Evolutionary conservation across 2,113 vertebrate species (phyloP).

Genomic region (Morone saxatilis): DNA sequence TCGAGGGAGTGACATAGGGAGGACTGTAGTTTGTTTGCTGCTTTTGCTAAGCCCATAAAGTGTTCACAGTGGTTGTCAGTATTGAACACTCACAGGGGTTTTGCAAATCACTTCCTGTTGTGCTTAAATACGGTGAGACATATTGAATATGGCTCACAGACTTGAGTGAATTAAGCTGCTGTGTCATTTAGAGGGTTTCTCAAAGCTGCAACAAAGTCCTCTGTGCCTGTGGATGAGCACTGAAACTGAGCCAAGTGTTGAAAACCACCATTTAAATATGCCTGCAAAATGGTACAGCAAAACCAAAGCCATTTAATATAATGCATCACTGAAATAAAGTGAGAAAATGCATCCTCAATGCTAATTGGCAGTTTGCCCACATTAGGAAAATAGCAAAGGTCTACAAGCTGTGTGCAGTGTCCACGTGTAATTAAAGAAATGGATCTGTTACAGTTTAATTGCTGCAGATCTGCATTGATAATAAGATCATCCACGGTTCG

Average conservation of each 20-base stretch:
- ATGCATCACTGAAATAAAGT: slow-evolving; percentile 9
- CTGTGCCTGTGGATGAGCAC: slow-evolving; percentile 30
- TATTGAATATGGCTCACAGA: slow-evolving; percentile 52
- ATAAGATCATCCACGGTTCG: slow-evolving; percentile 23
- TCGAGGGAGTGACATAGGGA: slow-evolving; percentile 46
- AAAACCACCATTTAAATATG: slow-evolving; percentile 54
- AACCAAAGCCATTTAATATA: slow-evolving; percentile 30
- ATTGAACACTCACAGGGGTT: slow-evolving; percentile 53
- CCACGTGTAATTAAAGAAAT: slow-evolving; percentile 19
- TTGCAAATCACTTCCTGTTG: slow-evolving; percentile 64
- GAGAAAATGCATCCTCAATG: slow-evolving; percentile 6
- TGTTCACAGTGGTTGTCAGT: slow-evolving; percentile 56
- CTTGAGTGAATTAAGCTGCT: slow-evolving; percentile 61
- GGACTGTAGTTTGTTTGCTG: slow-evolving; percentile 60
- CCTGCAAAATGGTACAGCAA: slow-evolving; percentile 2
- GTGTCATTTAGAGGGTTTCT: slow-evolving; percentile 51
- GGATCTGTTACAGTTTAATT: slow-evolving; percentile 21
- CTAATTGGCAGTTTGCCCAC: slow-evolving; percentile 21
- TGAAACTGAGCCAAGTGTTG: slow-evolving; percentile 41
- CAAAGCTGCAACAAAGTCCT: slow-evolving; percentile 12
- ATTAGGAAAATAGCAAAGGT: neutral
- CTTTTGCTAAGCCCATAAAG: slow-evolving; percentile 60
- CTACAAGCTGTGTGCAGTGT: neutral
- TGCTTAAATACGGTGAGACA: slow-evolving; percentile 60
- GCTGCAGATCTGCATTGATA: slow-evolving; percentile 21